Conservation (phyloP, 2,113 vertebrate genomes). For the Phasianus colchicus region DNA sequence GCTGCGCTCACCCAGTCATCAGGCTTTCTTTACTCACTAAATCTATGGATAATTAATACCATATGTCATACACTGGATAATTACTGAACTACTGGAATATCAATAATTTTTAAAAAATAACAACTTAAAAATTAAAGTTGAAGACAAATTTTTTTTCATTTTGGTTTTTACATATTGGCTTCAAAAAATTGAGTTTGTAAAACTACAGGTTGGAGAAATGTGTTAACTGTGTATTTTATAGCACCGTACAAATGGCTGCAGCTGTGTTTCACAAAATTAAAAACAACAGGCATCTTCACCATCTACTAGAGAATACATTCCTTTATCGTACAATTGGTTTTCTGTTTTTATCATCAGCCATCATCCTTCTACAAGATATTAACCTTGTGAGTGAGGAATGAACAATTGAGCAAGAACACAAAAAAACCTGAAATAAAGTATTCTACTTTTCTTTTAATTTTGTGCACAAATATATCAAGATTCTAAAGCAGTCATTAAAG, state of each 20-base stretch:
- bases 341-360: neutral
- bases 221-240: constrained; percentile 35
- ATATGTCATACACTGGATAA: neutral
- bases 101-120: neutral
- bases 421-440: neutral
- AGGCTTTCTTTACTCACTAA: neutral
- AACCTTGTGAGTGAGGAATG: neutral
- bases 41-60: constrained; percentile 11
- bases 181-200: constrained; percentile 3
- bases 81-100: neutral
- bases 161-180: neutral
- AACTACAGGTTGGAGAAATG: too few species aligned
- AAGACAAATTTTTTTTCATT: neutral
- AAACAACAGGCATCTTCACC: constrained; percentile 15
- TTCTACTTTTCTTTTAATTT: neutral
- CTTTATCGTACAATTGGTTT: neutral
- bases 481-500: neutral
- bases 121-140: neutral
- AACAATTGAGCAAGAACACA: neutral
- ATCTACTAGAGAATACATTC: neutral
- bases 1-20: neutral
- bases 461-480: neutral
- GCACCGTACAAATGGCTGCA: constrained; percentile 17
- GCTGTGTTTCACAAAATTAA: constrained; percentile 31
- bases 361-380: constrained; percentile 15